phyloP scores from a whole-genome alignment of 2,113 vertebrate genomes.

The Hepsetus odoe region DNA sequence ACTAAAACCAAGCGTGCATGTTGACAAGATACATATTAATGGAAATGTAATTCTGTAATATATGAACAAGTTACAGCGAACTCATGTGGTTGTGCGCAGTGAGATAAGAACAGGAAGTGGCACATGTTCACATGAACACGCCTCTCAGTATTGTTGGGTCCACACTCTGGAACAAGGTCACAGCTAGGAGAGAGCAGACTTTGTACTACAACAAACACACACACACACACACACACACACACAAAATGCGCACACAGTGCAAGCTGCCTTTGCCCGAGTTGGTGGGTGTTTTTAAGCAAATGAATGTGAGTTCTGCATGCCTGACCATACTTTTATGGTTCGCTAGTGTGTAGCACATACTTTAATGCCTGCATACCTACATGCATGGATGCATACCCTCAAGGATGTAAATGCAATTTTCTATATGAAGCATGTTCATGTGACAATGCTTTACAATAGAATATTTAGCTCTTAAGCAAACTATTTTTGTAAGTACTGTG shows the following conservation, averaged over 20 bases:
- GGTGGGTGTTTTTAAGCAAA: constrained; percentile 40
- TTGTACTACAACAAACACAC: constrained; percentile 67
- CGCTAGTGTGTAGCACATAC: constrained; percentile 24
- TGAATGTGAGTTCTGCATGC: constrained; percentile 6
- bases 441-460: too few species aligned
- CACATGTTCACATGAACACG: constrained; percentile 47
- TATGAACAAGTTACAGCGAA: background rate
- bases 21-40: too few species aligned
- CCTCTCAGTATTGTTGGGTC: constrained; percentile 38
- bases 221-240: too few species aligned
- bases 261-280: constrained; percentile 55
- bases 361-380: background rate
- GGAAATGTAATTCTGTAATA: constrained; percentile 1
- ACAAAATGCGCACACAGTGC: constrained; percentile 50
- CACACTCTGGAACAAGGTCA: constrained; percentile 69
- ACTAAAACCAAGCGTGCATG: background rate
- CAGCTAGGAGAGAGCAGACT: constrained; percentile 74
- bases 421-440: background rate
- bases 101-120: constrained; percentile 39
- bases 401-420: background rate
- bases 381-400: background rate
- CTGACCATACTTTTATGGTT: constrained; percentile 46
- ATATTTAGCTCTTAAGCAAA: too few species aligned
- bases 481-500: too few species aligned
- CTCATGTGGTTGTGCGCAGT: background rate